phyloP scores from a whole-genome alignment of 1,140 invertebrate genomes.

The Melanaphis sacchari region DNA sequence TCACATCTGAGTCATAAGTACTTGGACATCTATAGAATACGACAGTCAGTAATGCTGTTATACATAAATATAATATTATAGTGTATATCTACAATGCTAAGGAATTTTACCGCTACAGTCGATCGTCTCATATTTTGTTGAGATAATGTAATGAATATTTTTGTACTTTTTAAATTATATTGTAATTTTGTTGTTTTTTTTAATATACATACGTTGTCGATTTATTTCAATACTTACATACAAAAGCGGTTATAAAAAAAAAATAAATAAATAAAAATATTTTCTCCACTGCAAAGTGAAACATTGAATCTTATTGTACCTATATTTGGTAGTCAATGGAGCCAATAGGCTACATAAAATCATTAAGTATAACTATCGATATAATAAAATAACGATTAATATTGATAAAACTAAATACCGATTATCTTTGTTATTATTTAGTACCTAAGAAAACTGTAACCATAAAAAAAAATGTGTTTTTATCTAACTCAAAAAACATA shows the following conservation, averaged over 20 bases:
- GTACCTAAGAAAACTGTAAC: too few species aligned
- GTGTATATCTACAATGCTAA: neutral
- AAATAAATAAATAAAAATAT: too few species aligned
- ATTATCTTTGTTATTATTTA: too few species aligned
- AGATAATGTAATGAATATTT: neutral
- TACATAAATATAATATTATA: neutral
- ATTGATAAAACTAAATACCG: too few species aligned
- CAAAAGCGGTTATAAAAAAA: neutral
- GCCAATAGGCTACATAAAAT: too few species aligned
- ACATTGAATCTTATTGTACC: too few species aligned
- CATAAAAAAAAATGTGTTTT: too few species aligned
- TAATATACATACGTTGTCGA: neutral
- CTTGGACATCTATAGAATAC: neutral
- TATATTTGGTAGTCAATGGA: too few species aligned
- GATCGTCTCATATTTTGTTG: neutral
- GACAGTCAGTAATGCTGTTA: neutral
- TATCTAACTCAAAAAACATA: too few species aligned
- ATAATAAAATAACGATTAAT: too few species aligned
- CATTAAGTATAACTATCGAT: too few species aligned
- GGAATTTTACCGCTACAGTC: neutral
- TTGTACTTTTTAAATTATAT: neutral
- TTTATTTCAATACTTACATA: neutral
- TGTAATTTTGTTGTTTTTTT: neutral
- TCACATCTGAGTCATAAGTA: neutral
- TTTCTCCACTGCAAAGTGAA: too few species aligned